Conservation (phyloP, 1,140 invertebrate genomes). For the Sinonovacula constricta region DNA sequence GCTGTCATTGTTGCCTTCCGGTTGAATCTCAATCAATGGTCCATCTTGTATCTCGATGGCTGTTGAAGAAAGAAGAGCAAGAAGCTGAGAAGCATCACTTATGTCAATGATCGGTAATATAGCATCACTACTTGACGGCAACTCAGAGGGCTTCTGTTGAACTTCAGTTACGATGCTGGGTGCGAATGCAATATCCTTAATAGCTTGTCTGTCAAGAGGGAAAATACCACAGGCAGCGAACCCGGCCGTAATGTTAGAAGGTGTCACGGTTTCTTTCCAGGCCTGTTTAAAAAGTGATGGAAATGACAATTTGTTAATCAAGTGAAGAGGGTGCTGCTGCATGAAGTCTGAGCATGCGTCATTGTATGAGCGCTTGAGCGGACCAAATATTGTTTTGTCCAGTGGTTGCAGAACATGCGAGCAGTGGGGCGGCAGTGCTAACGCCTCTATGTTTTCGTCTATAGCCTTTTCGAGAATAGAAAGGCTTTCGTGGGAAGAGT, state of each 20-base stretch:
- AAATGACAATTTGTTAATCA: neutral
- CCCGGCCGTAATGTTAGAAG: neutral
- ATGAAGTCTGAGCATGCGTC: neutral
- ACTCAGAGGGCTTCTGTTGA: neutral
- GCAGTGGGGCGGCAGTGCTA: neutral
- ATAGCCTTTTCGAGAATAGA: neutral
- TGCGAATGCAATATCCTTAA: neutral
- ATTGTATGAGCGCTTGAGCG: conserved; percentile 9
- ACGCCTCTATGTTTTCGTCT: neutral
- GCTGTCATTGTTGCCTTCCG: too few species aligned
- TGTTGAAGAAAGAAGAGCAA: neutral
- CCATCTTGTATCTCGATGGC: neutral
- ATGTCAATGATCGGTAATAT: conserved; percentile 1
- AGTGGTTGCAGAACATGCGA: conserved; percentile 18
- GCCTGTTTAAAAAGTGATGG: conserved; percentile 2
- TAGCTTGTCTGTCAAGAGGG: neutral
- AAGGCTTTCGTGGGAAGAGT: conserved; percentile 36
- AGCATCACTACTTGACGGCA: neutral
- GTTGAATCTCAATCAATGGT: neutral
- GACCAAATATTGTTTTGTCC: conserved; percentile 16
- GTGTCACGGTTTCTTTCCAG: neutral
- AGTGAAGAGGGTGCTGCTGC: neutral
- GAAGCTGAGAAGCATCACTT: neutral
- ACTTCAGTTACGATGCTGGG: conserved; percentile 10
- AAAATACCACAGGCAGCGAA: conserved; percentile 28